Base-by-base conservation (phyloP, 2,113 vertebrate species). In the Hylia prasina region DNA sequence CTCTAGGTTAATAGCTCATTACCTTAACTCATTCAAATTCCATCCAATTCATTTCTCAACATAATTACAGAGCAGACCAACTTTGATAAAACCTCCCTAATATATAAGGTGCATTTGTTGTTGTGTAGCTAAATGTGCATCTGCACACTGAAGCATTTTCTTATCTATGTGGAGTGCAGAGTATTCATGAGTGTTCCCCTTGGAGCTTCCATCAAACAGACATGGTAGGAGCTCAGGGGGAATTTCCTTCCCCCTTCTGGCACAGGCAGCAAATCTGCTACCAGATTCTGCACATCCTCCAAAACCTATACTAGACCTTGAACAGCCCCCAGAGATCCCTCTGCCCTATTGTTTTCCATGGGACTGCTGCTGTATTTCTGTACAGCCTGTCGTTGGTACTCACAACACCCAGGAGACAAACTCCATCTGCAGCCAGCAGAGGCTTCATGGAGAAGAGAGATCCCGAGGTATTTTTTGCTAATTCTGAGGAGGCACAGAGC, bases 1-100 rank as follows among this genome's bases (percentile, higher is more conserved):
- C 60, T 92, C 27, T 70, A 77, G 81, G 76, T 78, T 90, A 95
- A 86, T 71, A 86, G 50, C 75, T 88, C 63, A 25, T 93, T 89
- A 90, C 84, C 39, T 80, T 69, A 61, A 85, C 56, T 63, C 37
- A 81, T 89, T 92, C 51, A 80, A 80, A 73, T 86, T 66, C 47
- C 27, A 44, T 70, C 81, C 64, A 83, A 6, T 78, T 92, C 0
- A 89, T 90, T 95, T 87, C 79, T 94, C 48, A 54, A 35, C 14
- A 44, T 80, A 96, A 90, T 94, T 90, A 90, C 40, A 76, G 45
- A 30, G 48, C 45, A 33, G 50, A 50, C 17, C 30, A 90, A 80
- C 22, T 77, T 80, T 51, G 66, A 90, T 94, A 89, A 91, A 82
- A 90, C 64, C 76, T 82, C 27, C 15, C 31, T 78, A 63, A 81